Evolutionary conservation across 2,797 vertebrate genomes (phyloP).

Genomic region (Salmo trutta): DNA sequence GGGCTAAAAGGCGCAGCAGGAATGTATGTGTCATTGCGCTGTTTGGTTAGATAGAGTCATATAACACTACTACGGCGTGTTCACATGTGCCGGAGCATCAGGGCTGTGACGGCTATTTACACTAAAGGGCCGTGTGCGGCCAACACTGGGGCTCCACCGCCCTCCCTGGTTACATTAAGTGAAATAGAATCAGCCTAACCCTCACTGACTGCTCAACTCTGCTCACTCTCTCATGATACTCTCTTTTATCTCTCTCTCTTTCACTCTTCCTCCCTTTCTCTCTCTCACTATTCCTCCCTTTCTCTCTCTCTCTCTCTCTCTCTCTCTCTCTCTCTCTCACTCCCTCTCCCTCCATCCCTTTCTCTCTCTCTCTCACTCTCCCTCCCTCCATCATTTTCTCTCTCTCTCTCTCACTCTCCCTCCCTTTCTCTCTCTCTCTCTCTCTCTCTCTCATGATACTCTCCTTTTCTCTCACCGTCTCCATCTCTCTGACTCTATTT

Average conservation of each 20-base stretch:
- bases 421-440: neutral
- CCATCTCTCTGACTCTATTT: constrained; percentile 28
- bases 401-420: constrained; percentile 16
- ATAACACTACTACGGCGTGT: constrained; percentile 63
- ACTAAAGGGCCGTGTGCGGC: constrained; percentile 68
- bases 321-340: constrained; percentile 31
- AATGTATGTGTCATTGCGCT: constrained; percentile 68
- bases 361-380: constrained; percentile 3
- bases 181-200: constrained; percentile 66
- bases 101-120: constrained; percentile 70
- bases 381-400: constrained; percentile 3
- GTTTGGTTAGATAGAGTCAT: constrained; percentile 78
- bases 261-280: constrained; percentile 25
- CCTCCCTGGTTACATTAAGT: constrained; percentile 72
- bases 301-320: constrained; percentile 1
- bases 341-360: constrained; percentile 11
- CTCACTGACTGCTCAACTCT: constrained; percentile 53
- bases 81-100: constrained; percentile 66
- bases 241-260: constrained; percentile 12
- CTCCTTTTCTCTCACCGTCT: constrained; percentile 11
- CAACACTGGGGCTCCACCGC: constrained; percentile 60
- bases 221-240: constrained; percentile 31
- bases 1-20: constrained; percentile 62
- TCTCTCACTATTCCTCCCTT: constrained; percentile 12
- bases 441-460: constrained; percentile 13